Base-by-base conservation (phyloP, 2,797 vertebrate species). In the Alfaro cultratus region DNA sequence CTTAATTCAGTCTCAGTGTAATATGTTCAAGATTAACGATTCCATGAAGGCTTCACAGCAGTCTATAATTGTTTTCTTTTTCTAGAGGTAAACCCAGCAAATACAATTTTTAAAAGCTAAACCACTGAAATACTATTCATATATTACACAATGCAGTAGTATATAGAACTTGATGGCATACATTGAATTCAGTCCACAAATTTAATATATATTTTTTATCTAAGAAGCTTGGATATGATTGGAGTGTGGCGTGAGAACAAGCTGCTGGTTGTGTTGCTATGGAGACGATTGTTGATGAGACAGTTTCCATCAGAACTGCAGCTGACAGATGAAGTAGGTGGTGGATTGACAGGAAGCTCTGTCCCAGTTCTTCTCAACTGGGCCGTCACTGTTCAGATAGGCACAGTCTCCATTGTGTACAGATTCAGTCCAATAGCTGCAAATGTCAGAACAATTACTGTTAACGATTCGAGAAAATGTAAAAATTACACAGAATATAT, bases 251-350 rank as follows among this genome's bases (percentile, higher is more conserved):
- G 4, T 31, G 29, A 74, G 82, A 70, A 71, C 23, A 5, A 80
- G 16, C 16, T 1, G 36, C 73, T 75, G 29, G 1, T 75, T 13
- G 26, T 74, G 34, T 78, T 85, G 75, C 26, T 67, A 77, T 53
- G 1, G 11, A 86, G 60, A 74, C 75, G 53, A 29, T 77, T 83
- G 55, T 26, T 79, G 64, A 6, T 23, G 64, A 72, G 49, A 55
- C 57, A 0, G 15, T 45, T 0, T 64, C n/a, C 6, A 0, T 87
- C 47, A 87, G 60, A 83, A 0, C 15, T 45, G 0, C 73, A 79
- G 70, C 83, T 96, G 91, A 80, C 96, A 96, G 92, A 96, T 95
- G 92, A 87, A 96, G 82, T 93, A 93, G 16, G 80, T 73, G 41
- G 26, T 1, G 3, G 10, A 0, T 0, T 3, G 0, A 34, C 93